These are phyloP conservation scores for Girardia tigrina DNA, from an alignment of 2,888 invertebrate genomes.

Conservation along the genomic window DNA sequence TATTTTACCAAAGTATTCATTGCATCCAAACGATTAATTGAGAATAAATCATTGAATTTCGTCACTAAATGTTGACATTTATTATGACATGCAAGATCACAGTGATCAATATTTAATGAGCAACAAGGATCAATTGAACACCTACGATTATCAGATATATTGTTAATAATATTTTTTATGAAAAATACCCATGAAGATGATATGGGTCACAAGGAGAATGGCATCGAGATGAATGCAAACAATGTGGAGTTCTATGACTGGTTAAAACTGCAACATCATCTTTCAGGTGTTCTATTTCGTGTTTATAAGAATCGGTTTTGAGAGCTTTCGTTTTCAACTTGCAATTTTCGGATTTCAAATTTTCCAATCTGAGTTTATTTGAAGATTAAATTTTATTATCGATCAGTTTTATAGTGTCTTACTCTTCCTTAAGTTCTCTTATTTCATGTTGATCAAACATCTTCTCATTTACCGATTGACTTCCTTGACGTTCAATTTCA, in stretches of 20 bases:
- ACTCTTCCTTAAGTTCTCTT: background rate
- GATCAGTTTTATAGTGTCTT: background rate
- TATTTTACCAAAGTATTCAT: slow-evolving; percentile 47
- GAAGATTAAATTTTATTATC: background rate
- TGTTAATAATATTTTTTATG: background rate
- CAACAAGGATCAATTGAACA: background rate
- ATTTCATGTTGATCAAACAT: slow-evolving; percentile 13
- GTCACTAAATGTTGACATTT: background rate
- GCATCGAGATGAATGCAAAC: background rate
- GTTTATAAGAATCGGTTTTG: background rate
- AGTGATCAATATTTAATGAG: background rate
- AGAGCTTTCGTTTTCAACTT: background rate
- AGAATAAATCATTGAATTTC: slow-evolving; percentile 45
- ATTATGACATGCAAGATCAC: background rate
- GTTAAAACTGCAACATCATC: background rate
- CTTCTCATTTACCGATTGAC: background rate
- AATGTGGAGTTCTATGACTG: background rate
- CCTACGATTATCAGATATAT: background rate
- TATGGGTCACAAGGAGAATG: background rate
- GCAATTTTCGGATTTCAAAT: background rate
- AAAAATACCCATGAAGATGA: background rate
- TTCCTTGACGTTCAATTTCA: background rate
- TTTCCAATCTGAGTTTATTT: background rate
- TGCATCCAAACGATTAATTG: slow-evolving; percentile 47
- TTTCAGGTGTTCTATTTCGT: background rate